Evolutionary conservation across 2,888 invertebrate genomes (phyloP).

Genomic region (Amphipoea lucens): DNA sequence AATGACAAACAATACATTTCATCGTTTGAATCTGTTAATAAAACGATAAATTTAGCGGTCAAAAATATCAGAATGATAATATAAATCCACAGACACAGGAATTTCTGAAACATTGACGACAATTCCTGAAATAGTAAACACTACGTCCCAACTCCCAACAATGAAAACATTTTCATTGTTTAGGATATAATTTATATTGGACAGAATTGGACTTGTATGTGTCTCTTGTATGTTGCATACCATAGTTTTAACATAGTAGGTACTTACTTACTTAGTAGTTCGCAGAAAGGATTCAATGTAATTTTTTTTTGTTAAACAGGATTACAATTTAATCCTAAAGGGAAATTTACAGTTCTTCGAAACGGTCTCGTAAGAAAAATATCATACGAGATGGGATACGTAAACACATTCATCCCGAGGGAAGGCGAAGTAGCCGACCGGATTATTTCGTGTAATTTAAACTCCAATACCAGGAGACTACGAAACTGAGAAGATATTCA

Average conservation of each 20-base stretch:
- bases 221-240: no score
- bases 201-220: neutral
- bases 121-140: slow-evolving; percentile 50
- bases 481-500: slow-evolving; percentile 80
- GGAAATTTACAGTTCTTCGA: slow-evolving; percentile 16
- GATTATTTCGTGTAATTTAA: slow-evolving; percentile 88
- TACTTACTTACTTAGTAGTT: neutral
- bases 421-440: slow-evolving; percentile 76
- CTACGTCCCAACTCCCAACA: slow-evolving; percentile 31
- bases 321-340: slow-evolving; percentile 33
- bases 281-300: neutral
- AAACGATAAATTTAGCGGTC: slow-evolving; percentile 28
- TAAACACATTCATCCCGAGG: slow-evolving; percentile 78
- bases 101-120: slow-evolving; percentile 42
- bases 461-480: slow-evolving; percentile 85
- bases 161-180: slow-evolving; percentile 49
- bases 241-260: neutral
- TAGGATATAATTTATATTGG: slow-evolving; percentile 21
- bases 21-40: slow-evolving; percentile 53
- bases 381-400: slow-evolving; percentile 68
- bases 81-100: slow-evolving; percentile 35
- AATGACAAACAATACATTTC: slow-evolving; percentile 65
- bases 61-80: slow-evolving; percentile 21
- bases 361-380: slow-evolving; percentile 66
- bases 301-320: slow-evolving; percentile 6